Evolutionary conservation across 2,797 vertebrate genomes (phyloP).

Genomic region (Typhlichthys subterraneus): DNA sequence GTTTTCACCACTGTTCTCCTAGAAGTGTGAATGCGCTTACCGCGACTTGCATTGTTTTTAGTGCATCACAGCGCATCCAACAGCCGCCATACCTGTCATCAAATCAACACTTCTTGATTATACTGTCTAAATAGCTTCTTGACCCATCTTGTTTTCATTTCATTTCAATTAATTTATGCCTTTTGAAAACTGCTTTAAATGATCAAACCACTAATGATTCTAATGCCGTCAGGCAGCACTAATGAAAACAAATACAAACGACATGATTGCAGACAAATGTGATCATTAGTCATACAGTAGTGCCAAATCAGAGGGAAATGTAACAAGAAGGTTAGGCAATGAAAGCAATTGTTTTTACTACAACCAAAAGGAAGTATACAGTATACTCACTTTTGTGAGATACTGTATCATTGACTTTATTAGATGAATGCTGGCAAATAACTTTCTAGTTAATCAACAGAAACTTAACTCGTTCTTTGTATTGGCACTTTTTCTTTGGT

Average conservation of each 20-base stretch:
- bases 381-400: neutral
- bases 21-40: neutral
- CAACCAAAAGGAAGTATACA: neutral
- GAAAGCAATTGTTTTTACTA: neutral
- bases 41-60: neutral
- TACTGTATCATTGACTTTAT: no score
- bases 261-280: slow-evolving; percentile 27
- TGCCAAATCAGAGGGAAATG: slow-evolving; percentile 23
- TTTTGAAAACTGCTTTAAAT: slow-evolving; percentile 36
- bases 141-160: slow-evolving; percentile 32
- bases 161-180: slow-evolving; percentile 31
- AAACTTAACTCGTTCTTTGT: neutral
- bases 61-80: neutral
- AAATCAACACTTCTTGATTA: slow-evolving; percentile 33
- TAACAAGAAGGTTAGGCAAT: slow-evolving; percentile 14
- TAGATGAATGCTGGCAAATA: neutral
- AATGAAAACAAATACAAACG: slow-evolving; percentile 42
- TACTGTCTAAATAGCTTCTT: slow-evolving; percentile 40
- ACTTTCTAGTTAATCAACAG: slow-evolving; percentile 1
- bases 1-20: slow-evolving; percentile 34
- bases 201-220: slow-evolving; percentile 45
- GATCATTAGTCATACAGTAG: slow-evolving; percentile 43
- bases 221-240: slow-evolving; percentile 45
- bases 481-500: neutral
- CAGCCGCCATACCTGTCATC: slow-evolving; percentile 8